Evolutionary conservation across 2,113 vertebrate species (phyloP).

Genomic region (Girardinichthys multiradiatus): DNA sequence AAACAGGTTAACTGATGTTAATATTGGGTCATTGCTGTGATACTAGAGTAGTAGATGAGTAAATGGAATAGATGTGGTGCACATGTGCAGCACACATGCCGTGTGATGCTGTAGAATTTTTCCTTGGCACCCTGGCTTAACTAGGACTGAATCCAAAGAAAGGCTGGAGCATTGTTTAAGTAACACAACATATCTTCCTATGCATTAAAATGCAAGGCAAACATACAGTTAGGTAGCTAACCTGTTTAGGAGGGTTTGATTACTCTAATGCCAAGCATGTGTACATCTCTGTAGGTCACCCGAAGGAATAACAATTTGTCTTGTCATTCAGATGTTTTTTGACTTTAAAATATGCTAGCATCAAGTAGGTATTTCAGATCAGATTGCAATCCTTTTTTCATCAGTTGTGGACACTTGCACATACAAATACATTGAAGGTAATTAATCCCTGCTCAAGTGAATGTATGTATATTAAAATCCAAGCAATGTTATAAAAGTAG

Average conservation of each 20-base stretch:
- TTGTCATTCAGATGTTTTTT: neutral
- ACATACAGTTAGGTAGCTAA: no score
- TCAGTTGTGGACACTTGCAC: slow-evolving; percentile 4
- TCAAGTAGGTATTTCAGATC: neutral
- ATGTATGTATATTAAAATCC: slow-evolving; percentile 25
- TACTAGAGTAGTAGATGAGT: neutral
- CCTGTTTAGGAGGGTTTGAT: no score
- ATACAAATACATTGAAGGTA: slow-evolving; percentile 38
- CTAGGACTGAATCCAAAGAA: no score
- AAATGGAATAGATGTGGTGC: neutral
- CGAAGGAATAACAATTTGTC: neutral
- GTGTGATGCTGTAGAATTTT: no score
- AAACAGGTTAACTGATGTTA: neutral
- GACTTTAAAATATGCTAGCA: neutral
- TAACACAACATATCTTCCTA: no score
- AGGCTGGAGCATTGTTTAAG: no score
- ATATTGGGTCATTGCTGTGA: neutral
- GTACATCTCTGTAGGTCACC: neutral
- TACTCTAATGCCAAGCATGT: neutral
- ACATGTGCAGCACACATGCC: neutral
- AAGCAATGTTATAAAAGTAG: slow-evolving; percentile 26
- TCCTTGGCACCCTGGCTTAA: no score
- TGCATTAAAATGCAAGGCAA: no score
- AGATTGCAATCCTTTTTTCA: neutral
- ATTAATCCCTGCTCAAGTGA: slow-evolving; percentile 4